Evolutionary conservation across 2,888 invertebrate genomes (phyloP), one percentile per base, ranked within the genome.

Genomic region (Ochlodes sylvanus): DNA sequence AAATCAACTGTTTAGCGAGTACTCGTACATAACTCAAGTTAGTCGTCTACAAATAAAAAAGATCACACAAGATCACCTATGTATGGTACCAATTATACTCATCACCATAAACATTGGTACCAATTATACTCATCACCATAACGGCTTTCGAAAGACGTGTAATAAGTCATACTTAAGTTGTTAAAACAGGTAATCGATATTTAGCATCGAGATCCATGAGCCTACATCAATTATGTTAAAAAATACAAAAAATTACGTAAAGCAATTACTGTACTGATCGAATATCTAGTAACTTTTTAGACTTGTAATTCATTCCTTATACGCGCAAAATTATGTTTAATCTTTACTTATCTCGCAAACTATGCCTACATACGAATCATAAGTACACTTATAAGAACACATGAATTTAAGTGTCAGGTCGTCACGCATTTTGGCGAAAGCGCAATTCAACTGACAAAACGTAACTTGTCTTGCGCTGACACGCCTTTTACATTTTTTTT

Each of bases 401-500:
- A 47, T 17, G 44, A 47, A 47, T 47, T 47, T 7, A 47, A 47
- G 7, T 47, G 44, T 47, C 44, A 47, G 44, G 44, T 47, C 44
- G 44, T 47, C 44, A 47, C 44, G 44, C 44, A 17, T 47, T 47
- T 47, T 47, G 44, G 44, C 44, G 44, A 47, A 47, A 47, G 44
- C 44, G 44, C 44, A 47, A 15, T 6, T 44, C 15, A 44, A 44
- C 44, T 44, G 44, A 44, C 44, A 44, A n/a, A 44, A 47, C 44
- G 44, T 47, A 47, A 47, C 44, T 47, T 47, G 44, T 47, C 44
- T 47, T 17, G 15, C 44, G 44, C 15, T 17, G 44, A n/a, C 44
- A 47, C 44, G 55, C 19, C 17, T 32, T 34, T 70, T 69, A 72
- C 70, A 63, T 72, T 81, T 84, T 83, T 38, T 83, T 83, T 84